These are phyloP conservation scores for Aelia acuminata DNA, from an alignment of 2,888 invertebrate species.

Conservation along the genomic window DNA sequence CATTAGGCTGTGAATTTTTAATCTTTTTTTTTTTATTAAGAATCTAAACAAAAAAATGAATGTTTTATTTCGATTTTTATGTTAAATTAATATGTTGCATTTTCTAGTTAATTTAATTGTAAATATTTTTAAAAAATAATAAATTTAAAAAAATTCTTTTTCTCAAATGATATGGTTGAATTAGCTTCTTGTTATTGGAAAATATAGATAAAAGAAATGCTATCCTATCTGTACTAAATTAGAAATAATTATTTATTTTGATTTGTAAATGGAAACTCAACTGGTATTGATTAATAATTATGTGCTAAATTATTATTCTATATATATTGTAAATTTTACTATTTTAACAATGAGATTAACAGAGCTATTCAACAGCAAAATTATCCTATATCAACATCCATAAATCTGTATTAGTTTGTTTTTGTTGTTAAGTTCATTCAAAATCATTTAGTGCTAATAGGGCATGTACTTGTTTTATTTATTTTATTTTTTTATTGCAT, in stretches of 20 bases:
- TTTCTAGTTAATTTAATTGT: slow-evolving; percentile 24
- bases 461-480: background rate
- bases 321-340: background rate
- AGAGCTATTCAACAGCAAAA: background rate
- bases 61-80: background rate
- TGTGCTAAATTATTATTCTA: background rate
- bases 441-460: background rate
- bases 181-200: background rate
- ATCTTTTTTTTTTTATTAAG: slow-evolving; percentile 4
- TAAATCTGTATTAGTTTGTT: background rate
- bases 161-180: background rate
- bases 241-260: background rate
- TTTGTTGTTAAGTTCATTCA: background rate
- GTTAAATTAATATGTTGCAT: slow-evolving; percentile 20
- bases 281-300: background rate
- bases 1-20: slow-evolving; percentile 48
- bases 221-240: background rate
- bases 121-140: slow-evolving; percentile 14
- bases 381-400: background rate
- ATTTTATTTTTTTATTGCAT: background rate
- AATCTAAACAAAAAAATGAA: background rate
- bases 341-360: background rate
- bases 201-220: background rate
- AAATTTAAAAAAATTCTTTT: slow-evolving; percentile 13
- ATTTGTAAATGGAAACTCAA: background rate